Evolutionary conservation across 2,888 invertebrate species (phyloP).

Genomic region (Amphimallon solstitiale): DNA sequence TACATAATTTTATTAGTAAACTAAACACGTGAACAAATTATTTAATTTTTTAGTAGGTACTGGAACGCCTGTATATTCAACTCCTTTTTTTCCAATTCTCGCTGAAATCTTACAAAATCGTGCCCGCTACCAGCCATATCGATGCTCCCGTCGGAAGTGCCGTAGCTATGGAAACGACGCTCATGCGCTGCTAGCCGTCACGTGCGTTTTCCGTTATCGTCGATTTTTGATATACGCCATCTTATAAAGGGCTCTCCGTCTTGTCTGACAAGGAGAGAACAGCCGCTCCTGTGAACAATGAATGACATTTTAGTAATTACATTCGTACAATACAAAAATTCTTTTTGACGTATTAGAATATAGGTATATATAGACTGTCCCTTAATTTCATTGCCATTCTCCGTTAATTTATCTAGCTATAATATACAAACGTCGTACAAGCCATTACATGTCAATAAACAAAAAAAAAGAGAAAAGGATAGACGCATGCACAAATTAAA

Average conservation of each 20-base stretch:
- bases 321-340: not conserved
- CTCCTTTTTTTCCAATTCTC: constrained; percentile 2
- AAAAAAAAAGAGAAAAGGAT: too few species aligned
- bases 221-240: constrained; percentile 64
- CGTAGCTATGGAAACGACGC: constrained; percentile 58
- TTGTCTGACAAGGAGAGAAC: constrained; percentile 2
- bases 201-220: constrained; percentile 51
- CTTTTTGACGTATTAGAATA: too few species aligned
- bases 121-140: constrained; percentile 57
- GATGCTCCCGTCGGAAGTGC: constrained; percentile 62
- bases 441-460: too few species aligned
- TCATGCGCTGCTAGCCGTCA: constrained; percentile 55
- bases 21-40: not conserved
- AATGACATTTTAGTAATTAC: not conserved
- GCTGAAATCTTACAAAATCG: constrained; percentile 27
- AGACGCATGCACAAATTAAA: too few species aligned
- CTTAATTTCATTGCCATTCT: too few species aligned
- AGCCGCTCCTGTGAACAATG: constrained; percentile 6
- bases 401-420: too few species aligned
- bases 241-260: constrained; percentile 55
- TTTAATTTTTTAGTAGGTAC: not conserved
- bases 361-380: too few species aligned
- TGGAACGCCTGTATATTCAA: not conserved
- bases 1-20: not conserved
- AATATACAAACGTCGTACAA: too few species aligned